These are phyloP conservation scores for Caligus rogercresseyi DNA, from an alignment of 1,140 invertebrate genomes.

Conservation along the genomic window DNA sequence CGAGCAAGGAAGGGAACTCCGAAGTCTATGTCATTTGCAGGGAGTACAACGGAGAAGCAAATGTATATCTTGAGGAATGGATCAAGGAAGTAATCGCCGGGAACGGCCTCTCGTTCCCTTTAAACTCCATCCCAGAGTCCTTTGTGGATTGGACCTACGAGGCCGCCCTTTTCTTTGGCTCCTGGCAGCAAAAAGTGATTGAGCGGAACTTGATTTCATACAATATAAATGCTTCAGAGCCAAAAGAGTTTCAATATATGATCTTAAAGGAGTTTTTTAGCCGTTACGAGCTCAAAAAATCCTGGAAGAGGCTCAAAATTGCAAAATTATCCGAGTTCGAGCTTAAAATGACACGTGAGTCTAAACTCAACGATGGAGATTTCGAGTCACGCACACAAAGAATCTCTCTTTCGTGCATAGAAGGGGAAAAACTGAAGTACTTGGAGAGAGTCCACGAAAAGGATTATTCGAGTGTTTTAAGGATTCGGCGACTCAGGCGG, in stretches of 20 bases:
- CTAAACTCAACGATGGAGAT: background rate
- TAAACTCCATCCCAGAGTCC: background rate
- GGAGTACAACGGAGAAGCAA: constrained; percentile 33
- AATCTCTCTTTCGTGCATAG: background rate
- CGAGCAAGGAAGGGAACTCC: constrained; percentile 82
- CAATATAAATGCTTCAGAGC: background rate
- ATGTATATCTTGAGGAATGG: constrained; percentile 29
- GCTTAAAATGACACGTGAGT: background rate
- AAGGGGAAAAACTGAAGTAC: background rate
- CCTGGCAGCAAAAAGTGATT: background rate
- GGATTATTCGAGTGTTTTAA: background rate
- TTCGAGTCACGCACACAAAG: background rate
- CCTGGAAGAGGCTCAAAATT: too few species aligned
- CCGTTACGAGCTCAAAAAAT: background rate
- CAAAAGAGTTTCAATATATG: background rate
- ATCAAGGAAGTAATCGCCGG: background rate
- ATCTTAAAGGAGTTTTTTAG: background rate
- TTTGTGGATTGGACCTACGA: constrained; percentile 24
- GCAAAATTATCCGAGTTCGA: background rate
- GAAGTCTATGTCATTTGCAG: constrained; percentile 68
- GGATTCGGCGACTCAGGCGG: background rate
- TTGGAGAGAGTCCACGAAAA: background rate
- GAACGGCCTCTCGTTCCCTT: background rate
- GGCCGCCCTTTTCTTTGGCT: background rate
- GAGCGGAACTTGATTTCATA: background rate